These are phyloP conservation scores for Eupithecia insigniata DNA, from an alignment of 2,888 invertebrate genomes.

Conservation along the genomic window DNA sequence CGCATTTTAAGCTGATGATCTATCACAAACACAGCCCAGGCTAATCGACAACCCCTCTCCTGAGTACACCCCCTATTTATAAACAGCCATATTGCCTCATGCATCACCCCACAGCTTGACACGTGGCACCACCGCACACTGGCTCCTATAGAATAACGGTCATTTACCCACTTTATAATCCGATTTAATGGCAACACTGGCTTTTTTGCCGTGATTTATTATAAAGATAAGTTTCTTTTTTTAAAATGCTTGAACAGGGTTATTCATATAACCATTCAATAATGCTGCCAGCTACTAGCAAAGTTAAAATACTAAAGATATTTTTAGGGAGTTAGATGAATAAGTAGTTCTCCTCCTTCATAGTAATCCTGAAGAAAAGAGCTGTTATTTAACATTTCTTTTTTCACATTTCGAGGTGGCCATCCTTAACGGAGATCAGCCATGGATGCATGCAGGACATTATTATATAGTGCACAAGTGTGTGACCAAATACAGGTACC, in stretches of 20 bases:
- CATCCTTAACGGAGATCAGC: no score
- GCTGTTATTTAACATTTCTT: no score
- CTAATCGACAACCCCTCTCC: not conserved
- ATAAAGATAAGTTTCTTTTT: not conserved
- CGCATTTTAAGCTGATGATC: not conserved
- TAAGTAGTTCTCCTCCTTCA: no score
- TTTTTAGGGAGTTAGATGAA: no score
- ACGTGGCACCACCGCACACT: conserved; percentile 4
- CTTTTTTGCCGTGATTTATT: conserved; percentile 22
- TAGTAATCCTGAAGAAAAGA: no score
- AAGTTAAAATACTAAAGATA: no score
- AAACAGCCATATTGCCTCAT: conserved; percentile 34
- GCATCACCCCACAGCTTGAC: conserved; percentile 25
- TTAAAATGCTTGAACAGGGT: not conserved
- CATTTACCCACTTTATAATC: conserved; percentile 29
- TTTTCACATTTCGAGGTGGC: no score
- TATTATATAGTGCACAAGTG: no score
- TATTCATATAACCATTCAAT: not conserved
- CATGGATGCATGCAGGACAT: no score
- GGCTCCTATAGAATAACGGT: conserved; percentile 21
- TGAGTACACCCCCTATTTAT: conserved; percentile 6
- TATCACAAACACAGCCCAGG: not conserved
- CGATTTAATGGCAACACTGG: conserved; percentile 22
- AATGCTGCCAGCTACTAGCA: not conserved
- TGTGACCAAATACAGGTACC: no score